phyloP scores from a whole-genome alignment of 2,113 vertebrate species.

The Elgaria multicarinata region DNA sequence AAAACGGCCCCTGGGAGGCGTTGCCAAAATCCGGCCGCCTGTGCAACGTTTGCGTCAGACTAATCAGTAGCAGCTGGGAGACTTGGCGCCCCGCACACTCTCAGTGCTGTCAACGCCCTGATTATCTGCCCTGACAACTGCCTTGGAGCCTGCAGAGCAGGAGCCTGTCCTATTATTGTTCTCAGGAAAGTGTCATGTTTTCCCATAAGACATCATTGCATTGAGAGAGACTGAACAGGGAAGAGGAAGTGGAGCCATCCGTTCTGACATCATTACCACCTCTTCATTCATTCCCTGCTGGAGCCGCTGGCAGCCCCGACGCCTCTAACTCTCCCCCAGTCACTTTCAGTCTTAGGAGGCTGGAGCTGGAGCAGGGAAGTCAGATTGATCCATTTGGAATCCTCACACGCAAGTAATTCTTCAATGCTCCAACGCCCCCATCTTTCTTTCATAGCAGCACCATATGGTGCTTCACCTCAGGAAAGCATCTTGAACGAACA shows the following conservation, averaged over 20 bases:
- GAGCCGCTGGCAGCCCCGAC: neutral
- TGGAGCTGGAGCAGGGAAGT: neutral
- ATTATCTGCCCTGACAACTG: neutral
- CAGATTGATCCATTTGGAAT: neutral
- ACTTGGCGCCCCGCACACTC: neutral
- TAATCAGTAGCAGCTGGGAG: neutral
- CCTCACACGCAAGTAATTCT: neutral
- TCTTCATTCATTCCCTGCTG: neutral
- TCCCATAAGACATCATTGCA: neutral
- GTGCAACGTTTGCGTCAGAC: neutral
- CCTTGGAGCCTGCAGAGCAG: neutral
- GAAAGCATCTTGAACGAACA: neutral
- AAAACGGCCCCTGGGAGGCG: neutral
- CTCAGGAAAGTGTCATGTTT: neutral
- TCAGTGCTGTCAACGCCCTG: neutral
- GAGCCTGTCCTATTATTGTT: neutral
- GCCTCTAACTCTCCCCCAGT: too few species aligned
- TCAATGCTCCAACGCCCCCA: too few species aligned
- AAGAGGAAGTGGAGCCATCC: neutral
- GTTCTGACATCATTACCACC: neutral
- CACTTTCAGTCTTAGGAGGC: neutral
- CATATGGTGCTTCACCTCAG: neutral
- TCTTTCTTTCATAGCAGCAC: neutral
- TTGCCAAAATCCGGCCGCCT: neutral
- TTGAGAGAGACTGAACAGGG: neutral